Percentiles rank a stretch among this genome's conserved stretches.
Evolutionary conservation across 2,888 invertebrate species (phyloP).

Genomic region (Eurytoma californica): DNA sequence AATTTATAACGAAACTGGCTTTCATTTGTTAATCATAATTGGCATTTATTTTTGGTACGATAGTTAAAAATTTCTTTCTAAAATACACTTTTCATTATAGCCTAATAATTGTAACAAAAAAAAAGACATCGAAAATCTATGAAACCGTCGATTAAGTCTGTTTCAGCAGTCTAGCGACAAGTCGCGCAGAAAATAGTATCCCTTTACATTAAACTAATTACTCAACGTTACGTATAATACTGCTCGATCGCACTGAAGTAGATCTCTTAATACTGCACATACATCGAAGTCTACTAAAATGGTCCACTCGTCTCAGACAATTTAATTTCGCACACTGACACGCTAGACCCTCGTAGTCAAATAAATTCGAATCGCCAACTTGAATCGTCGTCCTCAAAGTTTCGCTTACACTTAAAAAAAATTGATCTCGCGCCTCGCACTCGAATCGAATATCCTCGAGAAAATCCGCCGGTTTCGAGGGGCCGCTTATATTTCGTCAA

Average conservation of each 20-base stretch:
- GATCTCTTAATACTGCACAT: constrained; percentile 70
- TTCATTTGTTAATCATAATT: constrained; percentile 28
- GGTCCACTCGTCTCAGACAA: constrained; percentile 28
- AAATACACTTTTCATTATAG: constrained; percentile 16
- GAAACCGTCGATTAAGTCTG: constrained; percentile 48
- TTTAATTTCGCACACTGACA: constrained; percentile 34
- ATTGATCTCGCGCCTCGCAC: not conserved
- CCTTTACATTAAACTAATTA: constrained; percentile 43
- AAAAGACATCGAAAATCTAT: constrained; percentile 45
- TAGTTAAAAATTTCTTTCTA: constrained; percentile 30
- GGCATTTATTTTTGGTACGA: constrained; percentile 52
- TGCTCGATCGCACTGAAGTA: constrained; percentile 66
- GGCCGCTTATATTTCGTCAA: too few species aligned
- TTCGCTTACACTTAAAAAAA: not conserved
- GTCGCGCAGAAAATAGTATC: constrained; percentile 45
- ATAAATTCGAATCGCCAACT: constrained; percentile 16
- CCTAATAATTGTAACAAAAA: constrained; percentile 14
- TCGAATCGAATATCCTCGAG: not conserved
- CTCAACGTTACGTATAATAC: constrained; percentile 63
- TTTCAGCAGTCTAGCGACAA: constrained; percentile 54
- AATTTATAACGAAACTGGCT: too few species aligned
- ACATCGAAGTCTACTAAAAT: constrained; percentile 64
- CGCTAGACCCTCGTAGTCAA: constrained; percentile 15
- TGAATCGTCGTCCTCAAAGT: not conserved
- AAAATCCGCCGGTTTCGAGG: not conserved